These are phyloP conservation scores for Chydorus sphaericus DNA, from an alignment of 2,888 invertebrate genomes.

Conservation along the genomic window DNA sequence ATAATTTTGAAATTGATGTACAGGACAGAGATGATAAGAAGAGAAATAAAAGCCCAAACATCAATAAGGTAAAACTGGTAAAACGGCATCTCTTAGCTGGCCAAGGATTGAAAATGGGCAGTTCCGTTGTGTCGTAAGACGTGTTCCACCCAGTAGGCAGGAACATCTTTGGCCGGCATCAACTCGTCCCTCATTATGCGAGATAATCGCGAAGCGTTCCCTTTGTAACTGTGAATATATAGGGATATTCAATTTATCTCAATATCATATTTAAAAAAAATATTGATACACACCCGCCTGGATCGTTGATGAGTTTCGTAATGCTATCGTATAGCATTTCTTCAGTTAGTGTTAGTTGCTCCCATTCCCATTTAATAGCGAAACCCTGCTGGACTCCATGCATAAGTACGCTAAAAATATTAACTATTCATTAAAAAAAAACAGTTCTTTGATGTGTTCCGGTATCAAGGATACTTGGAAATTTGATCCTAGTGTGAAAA, in stretches of 20 bases:
- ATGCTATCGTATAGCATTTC: not conserved
- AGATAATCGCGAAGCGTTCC: not conserved
- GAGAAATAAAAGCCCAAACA: no score
- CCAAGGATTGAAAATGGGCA: not conserved
- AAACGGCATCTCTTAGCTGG: not conserved
- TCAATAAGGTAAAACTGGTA: not conserved
- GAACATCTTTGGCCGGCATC: not conserved
- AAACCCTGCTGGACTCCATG: not conserved
- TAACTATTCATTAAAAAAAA: not conserved
- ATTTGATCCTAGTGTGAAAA: not conserved
- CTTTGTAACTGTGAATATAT: not conserved
- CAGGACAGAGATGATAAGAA: no score
- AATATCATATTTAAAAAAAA: not conserved
- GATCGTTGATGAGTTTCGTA: not conserved
- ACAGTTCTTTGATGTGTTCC: not conserved
- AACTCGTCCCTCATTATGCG: not conserved
- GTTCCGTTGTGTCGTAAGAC: not conserved
- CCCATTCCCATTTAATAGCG: slow-evolving; percentile 6
- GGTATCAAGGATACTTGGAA: not conserved
- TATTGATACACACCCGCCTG: not conserved
- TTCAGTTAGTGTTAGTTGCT: not conserved
- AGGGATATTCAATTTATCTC: no score
- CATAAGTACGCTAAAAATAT: slow-evolving; percentile 4
- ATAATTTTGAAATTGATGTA: no score
- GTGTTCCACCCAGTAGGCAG: not conserved